These are phyloP conservation scores for Astropecten irregularis DNA, from an alignment of 53 echinoderm and acorn worm species.

Conservation along the genomic window DNA sequence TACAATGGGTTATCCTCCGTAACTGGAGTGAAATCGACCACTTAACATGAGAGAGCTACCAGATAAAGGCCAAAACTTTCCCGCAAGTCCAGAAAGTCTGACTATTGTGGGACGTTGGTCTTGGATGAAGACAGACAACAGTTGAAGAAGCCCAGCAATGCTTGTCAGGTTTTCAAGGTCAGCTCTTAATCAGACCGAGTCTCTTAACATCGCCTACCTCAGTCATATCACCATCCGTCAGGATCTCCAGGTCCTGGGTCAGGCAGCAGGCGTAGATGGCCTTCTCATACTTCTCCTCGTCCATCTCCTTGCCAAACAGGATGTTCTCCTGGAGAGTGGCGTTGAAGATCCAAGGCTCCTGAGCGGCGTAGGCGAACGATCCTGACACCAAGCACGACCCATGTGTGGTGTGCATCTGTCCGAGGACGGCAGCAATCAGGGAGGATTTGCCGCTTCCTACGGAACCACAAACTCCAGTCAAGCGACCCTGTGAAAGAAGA, in stretches of 20 bases:
- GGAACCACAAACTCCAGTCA: slow-evolving; percentile 87
- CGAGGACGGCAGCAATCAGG: slow-evolving; percentile 83
- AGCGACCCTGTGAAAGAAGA: slow-evolving; percentile 60
- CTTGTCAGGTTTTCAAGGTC: no score
- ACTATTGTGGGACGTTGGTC: no score
- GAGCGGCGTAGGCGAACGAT: slow-evolving; percentile 92
- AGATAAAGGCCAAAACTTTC: no score
- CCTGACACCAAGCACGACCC: slow-evolving; percentile 74
- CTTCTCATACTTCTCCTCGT: slow-evolving; percentile 72
- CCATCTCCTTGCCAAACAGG: slow-evolving; percentile 81
- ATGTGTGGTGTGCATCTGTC: slow-evolving; percentile 86
- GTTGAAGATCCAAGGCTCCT: slow-evolving; percentile 97
- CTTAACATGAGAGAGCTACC: no score
- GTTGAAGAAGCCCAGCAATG: no score
- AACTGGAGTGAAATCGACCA: no score
- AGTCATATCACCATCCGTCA: slow-evolving; percentile 89
- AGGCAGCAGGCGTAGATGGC: slow-evolving; percentile 74
- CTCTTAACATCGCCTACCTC: slow-evolving; percentile 69
- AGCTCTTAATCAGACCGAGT: no score
- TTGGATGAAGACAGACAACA: no score
- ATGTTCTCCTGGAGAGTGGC: slow-evolving; percentile 94
- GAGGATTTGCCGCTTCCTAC: slow-evolving; percentile 94
- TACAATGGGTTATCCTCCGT: no score
- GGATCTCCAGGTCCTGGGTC: slow-evolving; percentile 84
- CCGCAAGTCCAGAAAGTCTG: no score